These are phyloP conservation scores for Geothlypis trichas DNA, from an alignment of 2,113 vertebrate genomes.

Conservation along the genomic window DNA sequence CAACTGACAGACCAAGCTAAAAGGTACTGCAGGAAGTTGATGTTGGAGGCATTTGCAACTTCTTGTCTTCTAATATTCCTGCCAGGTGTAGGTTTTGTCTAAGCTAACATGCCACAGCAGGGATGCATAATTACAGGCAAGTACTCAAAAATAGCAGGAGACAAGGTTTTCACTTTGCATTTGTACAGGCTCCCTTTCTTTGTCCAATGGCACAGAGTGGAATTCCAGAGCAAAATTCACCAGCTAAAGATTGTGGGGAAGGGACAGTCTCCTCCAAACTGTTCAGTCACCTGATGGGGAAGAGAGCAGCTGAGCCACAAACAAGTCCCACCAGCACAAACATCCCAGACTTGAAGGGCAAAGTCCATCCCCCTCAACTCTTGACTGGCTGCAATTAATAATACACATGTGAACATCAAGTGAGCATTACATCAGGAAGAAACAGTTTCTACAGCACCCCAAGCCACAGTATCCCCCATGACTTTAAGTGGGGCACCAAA, in stretches of 20 bases:
- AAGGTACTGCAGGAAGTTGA: background rate
- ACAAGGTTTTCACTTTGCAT: background rate
- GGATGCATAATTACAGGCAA: background rate
- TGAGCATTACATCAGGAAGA: background rate
- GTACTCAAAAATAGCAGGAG: conserved; percentile 1
- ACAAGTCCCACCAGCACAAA: background rate
- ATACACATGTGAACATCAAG: background rate
- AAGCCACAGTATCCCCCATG: background rate
- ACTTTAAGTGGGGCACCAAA: background rate
- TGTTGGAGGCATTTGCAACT: background rate
- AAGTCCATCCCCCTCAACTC: background rate
- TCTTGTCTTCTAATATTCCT: background rate
- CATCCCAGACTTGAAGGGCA: background rate
- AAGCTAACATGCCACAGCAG: background rate
- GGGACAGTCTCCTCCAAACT: background rate
- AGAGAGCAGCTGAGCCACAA: background rate
- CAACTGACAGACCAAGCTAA: background rate
- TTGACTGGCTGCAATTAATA: background rate
- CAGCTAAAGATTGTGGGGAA: background rate
- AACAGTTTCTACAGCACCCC: background rate
- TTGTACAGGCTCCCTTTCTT: background rate
- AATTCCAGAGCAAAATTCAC: background rate
- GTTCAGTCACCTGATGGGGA: background rate
- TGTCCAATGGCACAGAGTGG: background rate
- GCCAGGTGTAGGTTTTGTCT: conserved; percentile 1